phyloP scores from a whole-genome alignment of 1,140 invertebrate genomes.

The Cyclargus thomasi region DNA sequence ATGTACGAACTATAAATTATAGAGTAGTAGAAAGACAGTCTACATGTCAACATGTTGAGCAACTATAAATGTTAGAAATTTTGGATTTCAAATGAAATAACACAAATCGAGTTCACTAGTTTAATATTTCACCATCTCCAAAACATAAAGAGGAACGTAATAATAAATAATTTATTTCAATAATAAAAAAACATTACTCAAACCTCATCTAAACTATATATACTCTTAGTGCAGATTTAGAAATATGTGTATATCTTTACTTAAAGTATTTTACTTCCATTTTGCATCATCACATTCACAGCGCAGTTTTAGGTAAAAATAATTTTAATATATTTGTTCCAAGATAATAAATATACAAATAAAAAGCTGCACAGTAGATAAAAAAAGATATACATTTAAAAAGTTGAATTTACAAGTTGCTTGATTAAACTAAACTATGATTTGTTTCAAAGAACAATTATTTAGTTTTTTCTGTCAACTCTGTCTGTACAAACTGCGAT shows the following conservation, averaged over 20 bases:
- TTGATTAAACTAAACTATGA: too few species aligned
- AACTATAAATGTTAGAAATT: too few species aligned
- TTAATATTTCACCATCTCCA: conserved; percentile 15
- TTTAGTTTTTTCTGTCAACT: too few species aligned
- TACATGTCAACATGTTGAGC: too few species aligned
- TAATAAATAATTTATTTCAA: conserved; percentile 29
- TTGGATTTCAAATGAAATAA: background rate
- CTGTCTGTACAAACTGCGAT: too few species aligned
- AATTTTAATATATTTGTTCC: conserved; percentile 4
- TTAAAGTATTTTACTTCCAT: conserved; percentile 52
- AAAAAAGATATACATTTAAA: too few species aligned
- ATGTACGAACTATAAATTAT: too few species aligned
- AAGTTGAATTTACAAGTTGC: too few species aligned
- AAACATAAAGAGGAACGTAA: conserved; percentile 14
- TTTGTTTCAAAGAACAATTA: too few species aligned
- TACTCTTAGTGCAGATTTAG: conserved; percentile 65
- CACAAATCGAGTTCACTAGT: background rate
- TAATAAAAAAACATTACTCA: conserved; percentile 48
- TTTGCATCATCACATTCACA: conserved; percentile 60
- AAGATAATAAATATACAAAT: too few species aligned
- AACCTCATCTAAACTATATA: conserved; percentile 47
- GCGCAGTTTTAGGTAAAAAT: conserved; percentile 54
- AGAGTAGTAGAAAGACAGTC: too few species aligned
- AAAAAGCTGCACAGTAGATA: too few species aligned
- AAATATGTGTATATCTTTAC: conserved; percentile 62